Base-by-base conservation (phyloP, 2,888 invertebrate species). In the Mechanitis mazaeus region DNA sequence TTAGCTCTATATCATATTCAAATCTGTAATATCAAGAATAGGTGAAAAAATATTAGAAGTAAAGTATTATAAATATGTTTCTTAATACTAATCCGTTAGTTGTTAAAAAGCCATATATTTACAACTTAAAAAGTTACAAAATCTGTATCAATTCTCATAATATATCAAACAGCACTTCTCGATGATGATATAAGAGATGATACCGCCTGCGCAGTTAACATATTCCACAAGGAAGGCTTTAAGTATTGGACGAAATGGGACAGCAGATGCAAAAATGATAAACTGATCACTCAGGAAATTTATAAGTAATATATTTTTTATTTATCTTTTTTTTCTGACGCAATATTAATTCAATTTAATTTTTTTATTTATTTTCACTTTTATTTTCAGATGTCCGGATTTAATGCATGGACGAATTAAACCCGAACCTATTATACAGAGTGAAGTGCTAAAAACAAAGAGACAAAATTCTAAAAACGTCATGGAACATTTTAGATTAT, bases 151-250 rank as follows among this genome's bases (percentile, higher is more conserved):
- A 35, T 35, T 35, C 35, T 9, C 11, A 9, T 42, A 5, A 5
- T 9, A 7, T 42, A 9, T 47, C 20, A 9, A 50, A 31, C 75
- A 90, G 90, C 82, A 9, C 71, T 90, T 0, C 71, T 89, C 5
- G 83, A 90, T 45, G 90, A 89, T 7, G 85, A 90, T 64, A 91
- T 91, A 2, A 71, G 78, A 0, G 87, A 89, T 45, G 90, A 89
- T 65, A 82, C 87, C 0, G 76, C 71, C 0, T 91, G 91, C 58
- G 91, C 90, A 0, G 71, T 75, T 3, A 72, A 73, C 47, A 90
- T 91, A 58, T 86, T 85, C 67, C 72, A 84, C 20, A 67, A 69
- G 20, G 81, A 89, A 67, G 90, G 90, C 1, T 90, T 91, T 72
- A 79, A 90, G 65, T 87, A 82, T 65, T 91, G 90, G 91, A 68